A percentile compares a stretch with the other conserved stretches of the same genome.
These are phyloP conservation scores for Torymus auratus DNA, from an alignment of 2,888 invertebrate genomes.

Conservation along the genomic window DNA sequence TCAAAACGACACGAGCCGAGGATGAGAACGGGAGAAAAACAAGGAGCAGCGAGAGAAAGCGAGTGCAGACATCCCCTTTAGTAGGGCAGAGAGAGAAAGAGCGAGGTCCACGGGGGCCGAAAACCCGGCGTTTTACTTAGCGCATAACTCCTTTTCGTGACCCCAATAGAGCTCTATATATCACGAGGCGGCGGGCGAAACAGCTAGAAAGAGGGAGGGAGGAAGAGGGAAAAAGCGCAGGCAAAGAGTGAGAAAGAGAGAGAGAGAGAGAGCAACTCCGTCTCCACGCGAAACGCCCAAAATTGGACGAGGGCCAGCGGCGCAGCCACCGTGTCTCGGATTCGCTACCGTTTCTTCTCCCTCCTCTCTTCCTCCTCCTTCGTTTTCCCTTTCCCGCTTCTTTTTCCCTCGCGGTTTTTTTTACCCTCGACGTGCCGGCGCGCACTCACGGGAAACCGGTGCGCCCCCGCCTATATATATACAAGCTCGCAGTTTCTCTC, in stretches of 20 bases:
- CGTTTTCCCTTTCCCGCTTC: conserved; percentile 2
- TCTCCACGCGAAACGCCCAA: conserved; percentile 61
- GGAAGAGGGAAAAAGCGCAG: conserved; percentile 31
- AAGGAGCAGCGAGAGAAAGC: not conserved
- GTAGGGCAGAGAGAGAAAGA: conserved; percentile 34
- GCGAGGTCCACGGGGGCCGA: conserved; percentile 35
- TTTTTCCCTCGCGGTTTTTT: not conserved
- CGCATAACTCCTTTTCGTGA: conserved; percentile 63
- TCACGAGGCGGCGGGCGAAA: conserved; percentile 51
- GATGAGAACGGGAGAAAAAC: conserved; percentile 5
- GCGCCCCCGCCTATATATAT: no score
- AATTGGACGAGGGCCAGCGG: conserved; percentile 68
- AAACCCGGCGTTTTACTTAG: conserved; percentile 61
- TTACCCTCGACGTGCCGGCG: no score
- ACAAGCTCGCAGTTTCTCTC: conserved; percentile 11
- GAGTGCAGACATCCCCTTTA: conserved; percentile 59
- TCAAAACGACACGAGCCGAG: not conserved
- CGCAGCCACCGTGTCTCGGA: conserved; percentile 36
- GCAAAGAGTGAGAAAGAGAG: conserved; percentile 15
- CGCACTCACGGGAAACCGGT: no score
- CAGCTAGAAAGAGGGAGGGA: conserved; percentile 1
- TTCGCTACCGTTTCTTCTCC: conserved; percentile 46
- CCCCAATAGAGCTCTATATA: conserved; percentile 63
- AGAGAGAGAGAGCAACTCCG: conserved; percentile 3
- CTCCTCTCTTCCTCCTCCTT: not conserved